Conservation (phyloP, 1,140 invertebrate genomes). For the Papilio helenus region DNA sequence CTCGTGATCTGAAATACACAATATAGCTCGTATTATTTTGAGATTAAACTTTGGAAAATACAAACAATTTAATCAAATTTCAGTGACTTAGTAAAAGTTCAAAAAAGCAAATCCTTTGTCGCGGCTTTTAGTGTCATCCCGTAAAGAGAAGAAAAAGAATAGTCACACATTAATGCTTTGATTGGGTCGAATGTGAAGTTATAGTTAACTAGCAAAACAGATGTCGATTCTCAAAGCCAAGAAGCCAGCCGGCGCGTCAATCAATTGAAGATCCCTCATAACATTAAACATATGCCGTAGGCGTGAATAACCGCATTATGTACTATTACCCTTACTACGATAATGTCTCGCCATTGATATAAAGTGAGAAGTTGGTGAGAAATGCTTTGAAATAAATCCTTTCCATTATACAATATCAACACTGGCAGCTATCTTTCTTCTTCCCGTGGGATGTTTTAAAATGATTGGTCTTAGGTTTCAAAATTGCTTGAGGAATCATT, state of each 20-base stretch:
- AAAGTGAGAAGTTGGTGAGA: conserved; percentile 30
- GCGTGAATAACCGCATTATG: conserved; percentile 72
- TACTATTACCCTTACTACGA: conserved; percentile 53
- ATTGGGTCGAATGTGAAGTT: conserved; percentile 67
- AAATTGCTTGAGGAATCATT: too few relatives aligned
- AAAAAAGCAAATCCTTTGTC: too few relatives aligned
- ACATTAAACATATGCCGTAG: conserved; percentile 74
- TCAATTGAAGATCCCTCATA: conserved; percentile 69
- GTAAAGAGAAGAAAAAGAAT: background rate
- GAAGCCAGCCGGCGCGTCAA: conserved; percentile 74
- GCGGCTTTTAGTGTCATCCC: too few relatives aligned
- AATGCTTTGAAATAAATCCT: conserved; percentile 10
- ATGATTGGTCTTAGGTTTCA: background rate
- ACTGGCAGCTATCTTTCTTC: background rate
- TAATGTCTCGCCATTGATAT: conserved; percentile 37
- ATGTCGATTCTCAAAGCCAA: conserved; percentile 62
- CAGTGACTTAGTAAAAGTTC: too few relatives aligned
- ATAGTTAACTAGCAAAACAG: conserved; percentile 65
- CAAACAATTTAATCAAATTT: too few relatives aligned
- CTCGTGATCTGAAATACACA: background rate
- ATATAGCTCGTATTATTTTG: background rate
- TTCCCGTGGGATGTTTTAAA: background rate
- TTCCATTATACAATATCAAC: conserved; percentile 2
- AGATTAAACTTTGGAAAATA: background rate
- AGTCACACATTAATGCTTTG: conserved; percentile 62